Evolutionary conservation across 64 coral and sea anemone species (phyloP), one percentile per base, ranked within the genome.

Genomic region (Dendronephthya gigantea): DNA sequence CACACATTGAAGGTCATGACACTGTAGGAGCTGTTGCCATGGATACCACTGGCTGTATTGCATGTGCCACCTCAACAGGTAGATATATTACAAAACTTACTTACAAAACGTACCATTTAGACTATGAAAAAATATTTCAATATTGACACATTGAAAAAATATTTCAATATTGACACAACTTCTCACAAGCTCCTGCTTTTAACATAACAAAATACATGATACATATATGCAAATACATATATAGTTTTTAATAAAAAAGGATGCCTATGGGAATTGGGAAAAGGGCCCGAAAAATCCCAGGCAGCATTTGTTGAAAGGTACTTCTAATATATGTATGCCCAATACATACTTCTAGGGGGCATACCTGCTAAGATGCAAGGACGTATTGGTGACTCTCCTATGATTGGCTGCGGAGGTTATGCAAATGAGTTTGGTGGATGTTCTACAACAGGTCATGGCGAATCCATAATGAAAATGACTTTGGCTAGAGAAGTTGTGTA

Each of bases 381-480:
- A 14, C 86, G 95, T 75, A 92, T 98, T n/a, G 95, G 95, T 2
- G 95, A 98, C 51, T 85, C 87, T 19, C 90, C 92, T 39, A 47
- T 98, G 76, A 70, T 90, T 59, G 95, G 95, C n/a, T 91, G 62
- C 23, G 95, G 95, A 48, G 90, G 82, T 37, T 98, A 90, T 88
- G 95, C 90, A 14, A 93, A 93, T 35, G 82, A 86, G 68, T 81
- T 56, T 10, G 95, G 91, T 29, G 95, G 90, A 25, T 92, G 83
- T 25, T 93, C 92, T 9, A 84, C 95, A 29, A 92, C 95, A 10
- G 95, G 95, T 10, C 82, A 98, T 83, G 95, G 95, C 13, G 95
- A 98, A 83, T 89, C 95, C 29, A 91, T 98, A 56, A 93, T 98
- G 86, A 93, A 93, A 49, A 69, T 89, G 51, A 82, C 91, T 40